A percentile compares a stretch with the other conserved stretches of the same genome.
Conservation (phyloP, 2,888 invertebrate species). For the Vesta saturnalis region DNA sequence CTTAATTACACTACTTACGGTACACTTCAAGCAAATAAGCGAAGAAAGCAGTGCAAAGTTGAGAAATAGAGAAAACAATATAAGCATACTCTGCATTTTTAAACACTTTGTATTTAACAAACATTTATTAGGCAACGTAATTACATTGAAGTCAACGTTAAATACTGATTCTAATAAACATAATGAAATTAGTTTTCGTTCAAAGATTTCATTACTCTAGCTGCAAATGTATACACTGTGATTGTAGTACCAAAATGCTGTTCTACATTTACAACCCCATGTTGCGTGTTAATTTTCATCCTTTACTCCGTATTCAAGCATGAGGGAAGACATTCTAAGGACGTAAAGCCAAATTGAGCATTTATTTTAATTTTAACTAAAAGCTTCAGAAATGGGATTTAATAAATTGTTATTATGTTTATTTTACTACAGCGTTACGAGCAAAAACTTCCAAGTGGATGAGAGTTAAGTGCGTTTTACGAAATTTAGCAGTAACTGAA, state of each 20-base stretch:
- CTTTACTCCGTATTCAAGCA: conserved; percentile 12
- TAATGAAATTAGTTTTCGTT: neutral
- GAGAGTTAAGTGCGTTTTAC: neutral
- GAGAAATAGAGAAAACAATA: too few relatives aligned
- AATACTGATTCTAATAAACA: neutral
- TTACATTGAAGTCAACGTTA: neutral
- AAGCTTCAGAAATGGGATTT: conserved; percentile 30
- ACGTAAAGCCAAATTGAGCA: conserved; percentile 33
- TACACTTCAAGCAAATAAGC: neutral
- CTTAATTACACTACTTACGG: neutral
- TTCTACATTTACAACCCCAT: conserved; percentile 30
- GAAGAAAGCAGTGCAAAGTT: too few relatives aligned
- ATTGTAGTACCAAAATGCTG: conserved; percentile 19
- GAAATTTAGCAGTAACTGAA: conserved; percentile 21
- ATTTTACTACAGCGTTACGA: conserved; percentile 25
- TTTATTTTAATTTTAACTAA: conserved; percentile 36
- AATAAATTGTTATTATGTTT: conserved; percentile 36
- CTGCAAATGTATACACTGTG: conserved; percentile 21
- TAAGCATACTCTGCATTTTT: too few relatives aligned
- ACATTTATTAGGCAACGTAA: neutral
- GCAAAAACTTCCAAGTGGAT: neutral
- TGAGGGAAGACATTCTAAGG: conserved; percentile 28
- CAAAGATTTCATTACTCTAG: conserved; percentile 7
- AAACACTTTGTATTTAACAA: too few relatives aligned
- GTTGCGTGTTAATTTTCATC: conserved; percentile 26